phyloP scores from a whole-genome alignment of 2,113 vertebrate species.

The Phalacrocorax aristotelis region DNA sequence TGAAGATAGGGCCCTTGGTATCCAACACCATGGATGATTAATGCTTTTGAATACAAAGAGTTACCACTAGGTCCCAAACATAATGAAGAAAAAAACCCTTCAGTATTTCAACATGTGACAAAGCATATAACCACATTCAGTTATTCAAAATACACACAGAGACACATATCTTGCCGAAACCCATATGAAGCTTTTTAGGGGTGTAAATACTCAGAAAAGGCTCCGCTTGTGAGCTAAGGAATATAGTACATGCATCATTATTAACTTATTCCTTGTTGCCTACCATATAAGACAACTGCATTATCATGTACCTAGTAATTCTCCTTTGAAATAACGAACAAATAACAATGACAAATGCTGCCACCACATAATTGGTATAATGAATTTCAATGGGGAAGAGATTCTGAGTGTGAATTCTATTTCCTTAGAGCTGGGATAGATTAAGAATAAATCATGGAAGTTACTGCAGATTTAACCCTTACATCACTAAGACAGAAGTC shows the following conservation, averaged over 20 bases:
- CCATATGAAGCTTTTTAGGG: not conserved
- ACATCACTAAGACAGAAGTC: not conserved
- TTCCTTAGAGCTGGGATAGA: not conserved
- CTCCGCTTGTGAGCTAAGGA: not conserved
- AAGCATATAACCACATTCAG: not conserved
- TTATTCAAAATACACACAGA: not conserved
- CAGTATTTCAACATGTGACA: not conserved
- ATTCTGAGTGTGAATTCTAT: not conserved
- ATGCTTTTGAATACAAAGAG: constrained; percentile 25
- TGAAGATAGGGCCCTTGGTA: not conserved
- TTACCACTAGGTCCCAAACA: not conserved
- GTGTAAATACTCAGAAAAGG: not conserved
- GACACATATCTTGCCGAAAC: not conserved
- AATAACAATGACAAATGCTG: constrained; percentile 37
- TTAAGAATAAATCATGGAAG: not conserved
- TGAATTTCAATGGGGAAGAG: not conserved
- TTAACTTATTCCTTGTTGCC: not conserved
- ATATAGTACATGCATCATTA: not conserved
- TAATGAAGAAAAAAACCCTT: not conserved
- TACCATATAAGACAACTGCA: not conserved
- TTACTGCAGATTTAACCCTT: not conserved
- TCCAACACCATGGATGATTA: not conserved
- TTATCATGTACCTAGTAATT: not conserved
- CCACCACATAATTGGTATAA: constrained; percentile 2
- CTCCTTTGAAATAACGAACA: not conserved